Conservation (phyloP, 2,797 vertebrate genomes). For the Acipenser ruthenus region DNA sequence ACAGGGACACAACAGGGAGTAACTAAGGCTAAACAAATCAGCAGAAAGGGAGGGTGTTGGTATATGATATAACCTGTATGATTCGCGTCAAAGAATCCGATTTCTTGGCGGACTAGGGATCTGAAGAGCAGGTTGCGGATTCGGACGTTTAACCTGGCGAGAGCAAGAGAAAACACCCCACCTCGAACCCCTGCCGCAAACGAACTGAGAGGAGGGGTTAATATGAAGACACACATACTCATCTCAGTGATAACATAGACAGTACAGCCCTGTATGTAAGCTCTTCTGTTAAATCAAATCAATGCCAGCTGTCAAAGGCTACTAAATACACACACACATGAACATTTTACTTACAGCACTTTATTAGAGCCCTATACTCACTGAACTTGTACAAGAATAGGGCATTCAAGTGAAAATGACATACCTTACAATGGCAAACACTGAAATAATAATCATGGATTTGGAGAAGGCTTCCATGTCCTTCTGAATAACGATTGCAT, state of each 20-base stretch:
- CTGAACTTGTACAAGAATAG: no score
- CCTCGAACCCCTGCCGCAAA: slow-evolving; percentile 81
- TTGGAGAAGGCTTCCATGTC: slow-evolving; percentile 78
- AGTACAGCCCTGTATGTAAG: no score
- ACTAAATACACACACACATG: no score
- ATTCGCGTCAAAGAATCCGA: slow-evolving; percentile 88
- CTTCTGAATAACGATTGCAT: slow-evolving; percentile 79
- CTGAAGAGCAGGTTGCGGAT: slow-evolving; percentile 85
- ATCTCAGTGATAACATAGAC: no score
- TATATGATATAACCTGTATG: slow-evolving; percentile 70
- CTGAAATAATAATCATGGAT: slow-evolving; percentile 58
- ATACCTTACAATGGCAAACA: slow-evolving; percentile 77
- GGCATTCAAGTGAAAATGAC: slow-evolving; percentile 1
- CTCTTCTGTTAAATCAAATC: no score
- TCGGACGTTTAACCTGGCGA: slow-evolving; percentile 84
- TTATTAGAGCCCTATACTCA: no score
- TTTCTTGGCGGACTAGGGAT: slow-evolving; percentile 84
- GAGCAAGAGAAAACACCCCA: slow-evolving; percentile 42
- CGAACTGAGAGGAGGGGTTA: slow-evolving; percentile 56
- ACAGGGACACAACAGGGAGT: no score
- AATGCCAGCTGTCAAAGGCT: no score
- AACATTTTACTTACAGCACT: no score
- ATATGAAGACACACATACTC: no score
- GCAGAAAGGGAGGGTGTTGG: background rate
- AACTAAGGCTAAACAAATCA: background rate